Evolutionary conservation across 1,140 invertebrate species (phyloP).

Genomic region (Hesperophylax magnus): DNA sequence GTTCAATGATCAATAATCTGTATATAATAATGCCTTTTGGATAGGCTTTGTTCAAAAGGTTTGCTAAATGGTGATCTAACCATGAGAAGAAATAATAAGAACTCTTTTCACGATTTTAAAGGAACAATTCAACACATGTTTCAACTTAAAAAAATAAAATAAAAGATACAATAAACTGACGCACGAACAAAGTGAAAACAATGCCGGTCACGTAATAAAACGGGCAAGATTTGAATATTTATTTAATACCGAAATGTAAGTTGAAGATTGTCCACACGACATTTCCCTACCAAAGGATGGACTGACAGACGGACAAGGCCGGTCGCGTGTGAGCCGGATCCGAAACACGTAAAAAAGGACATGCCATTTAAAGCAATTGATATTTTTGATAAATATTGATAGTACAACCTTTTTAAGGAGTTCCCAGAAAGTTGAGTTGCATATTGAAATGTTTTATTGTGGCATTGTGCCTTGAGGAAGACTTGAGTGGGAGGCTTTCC

Average conservation of each 20-base stretch:
- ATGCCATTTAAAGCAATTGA: neutral
- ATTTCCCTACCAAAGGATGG: slow-evolving; percentile 27
- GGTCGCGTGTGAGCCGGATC: neutral
- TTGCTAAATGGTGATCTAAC: too few relatives aligned
- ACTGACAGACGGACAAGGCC: slow-evolving; percentile 10
- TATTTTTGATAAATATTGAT: neutral
- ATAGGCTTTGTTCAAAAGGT: too few relatives aligned
- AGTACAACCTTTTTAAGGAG: neutral
- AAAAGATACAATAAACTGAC: slow-evolving; percentile 13
- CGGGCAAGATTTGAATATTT: slow-evolving; percentile 52
- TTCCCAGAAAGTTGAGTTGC: slow-evolving; percentile 6
- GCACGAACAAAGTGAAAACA: slow-evolving; percentile 20
- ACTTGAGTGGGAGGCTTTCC: slow-evolving; percentile 24
- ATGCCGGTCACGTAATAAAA: slow-evolving; percentile 21
- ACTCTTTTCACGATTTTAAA: neutral
- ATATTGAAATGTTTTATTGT: slow-evolving; percentile 23
- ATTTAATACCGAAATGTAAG: slow-evolving; percentile 46
- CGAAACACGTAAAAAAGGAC: neutral
- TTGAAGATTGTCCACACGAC: neutral
- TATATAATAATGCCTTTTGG: too few relatives aligned
- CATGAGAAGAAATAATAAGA: too few relatives aligned
- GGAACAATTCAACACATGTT: neutral
- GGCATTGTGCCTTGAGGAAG: neutral
- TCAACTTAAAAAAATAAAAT: neutral
- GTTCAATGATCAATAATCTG: too few relatives aligned